Evolutionary conservation across 2,888 invertebrate genomes (phyloP), one percentile per base, ranked within the genome.

Genomic region (Chironomus riparius): DNA sequence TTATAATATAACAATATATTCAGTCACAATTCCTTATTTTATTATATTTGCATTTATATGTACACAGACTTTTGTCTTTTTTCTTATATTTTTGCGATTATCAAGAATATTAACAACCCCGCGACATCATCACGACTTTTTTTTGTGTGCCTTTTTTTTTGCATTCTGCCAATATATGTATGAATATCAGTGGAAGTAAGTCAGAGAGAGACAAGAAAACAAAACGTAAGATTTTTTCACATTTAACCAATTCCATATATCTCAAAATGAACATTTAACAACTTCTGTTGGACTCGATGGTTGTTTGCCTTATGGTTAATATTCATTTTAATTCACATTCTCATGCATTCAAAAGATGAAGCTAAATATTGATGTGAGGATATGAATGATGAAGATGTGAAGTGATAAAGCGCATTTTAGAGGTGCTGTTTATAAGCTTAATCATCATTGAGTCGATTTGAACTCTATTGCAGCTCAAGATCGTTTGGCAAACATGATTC

Each of bases 51-150:
- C 65, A 65, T 65, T 65, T 65, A 24, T 65, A 38, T 38, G 38
- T 38, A 38, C 38, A 38, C 38, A 65, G 65, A 13, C 65, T 24
- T 56, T 56, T 56, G 18, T 56, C 18, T 24, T 56, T 6, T 50
- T 1, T 56, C 15, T 28, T 28, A 28, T 28, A 28, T 38, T 38
- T 38, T 38, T 38, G 65, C 21, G 65, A 65, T 65, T 65, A 65
- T 65, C 65, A 65, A 65, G 65, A 65, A 65, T 65, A 65, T 65
- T 65, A 65, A 65, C 65, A 65, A 65, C 65, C 65, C 65, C 65
- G 65, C 65, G 65, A 65, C 65, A 65, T 65, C 65, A 65, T 65
- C 65, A 65, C 65, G 65, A 65, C 65, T 65, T 65, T 65, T 56
- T 56, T 56, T n/a, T n/a, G n/a, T 28, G 62, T 65, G 12, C 10